Evolutionary conservation across 2,797 vertebrate genomes (phyloP), one percentile per base, ranked within the genome.

Genomic region (Melanotaenia parkinsoni): DNA sequence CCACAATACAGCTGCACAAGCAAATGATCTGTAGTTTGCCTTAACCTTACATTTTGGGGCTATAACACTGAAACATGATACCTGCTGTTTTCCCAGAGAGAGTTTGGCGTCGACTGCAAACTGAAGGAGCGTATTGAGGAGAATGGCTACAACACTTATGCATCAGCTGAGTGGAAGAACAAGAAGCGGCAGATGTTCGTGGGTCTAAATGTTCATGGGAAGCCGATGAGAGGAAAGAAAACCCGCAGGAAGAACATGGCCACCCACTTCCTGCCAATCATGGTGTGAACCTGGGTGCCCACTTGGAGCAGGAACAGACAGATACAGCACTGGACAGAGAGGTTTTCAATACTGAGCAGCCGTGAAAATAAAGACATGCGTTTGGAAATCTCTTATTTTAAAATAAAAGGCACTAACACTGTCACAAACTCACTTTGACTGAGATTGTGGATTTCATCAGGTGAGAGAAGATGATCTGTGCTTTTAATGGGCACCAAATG

Each of bases 51-150:
- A 76, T 1, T 16, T 63, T 8, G 18, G 24, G 67, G 69, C 71
- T 67, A 12, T n/a, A 72, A 84, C 67, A 74, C 69, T 79, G 63
- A 86, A 77, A 82, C 33, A 1, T 59, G 50, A 74, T 67, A 50
- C 64, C 38, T 70, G 1, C 32, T 78, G 28, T 83, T 69, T 83
- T 86, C n/a, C 12, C 87, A 95, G 98, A 97, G 95, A 73, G 96
- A 97, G 56, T 99, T 97, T 68, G 95, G 96, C 53, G 92, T 93
- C 0, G 97, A 99, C 91, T 99, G 98, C 92, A 96, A 95, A 76
- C 88, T 99, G 91, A 98, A 97, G 89, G 98, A 99, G 87, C 94
- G 98, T 50, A 99, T 99, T 79, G 97, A 99, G 91, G 98, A 99
- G 93, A 99, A 99, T 9, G 97, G 98, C 70, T 99, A 98, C 89